A percentile compares a stretch with the other conserved stretches of the same genome.
phyloP scores from a whole-genome alignment of 2,888 invertebrate genomes.

The Shargacucullia verbasci region DNA sequence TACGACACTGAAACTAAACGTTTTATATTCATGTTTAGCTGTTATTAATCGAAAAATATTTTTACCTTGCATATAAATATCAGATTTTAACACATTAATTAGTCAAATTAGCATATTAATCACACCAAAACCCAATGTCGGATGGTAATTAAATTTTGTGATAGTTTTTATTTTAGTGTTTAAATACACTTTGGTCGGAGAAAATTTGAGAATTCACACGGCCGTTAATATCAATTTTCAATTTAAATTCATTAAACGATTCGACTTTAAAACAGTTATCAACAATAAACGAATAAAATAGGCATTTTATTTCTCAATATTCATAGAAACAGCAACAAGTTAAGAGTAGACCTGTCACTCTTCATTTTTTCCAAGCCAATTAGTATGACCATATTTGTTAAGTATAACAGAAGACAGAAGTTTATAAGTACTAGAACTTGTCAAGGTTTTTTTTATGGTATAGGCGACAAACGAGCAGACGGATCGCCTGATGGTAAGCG shows the following conservation, averaged over 20 bases:
- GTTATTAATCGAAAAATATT: slow-evolving; percentile 36
- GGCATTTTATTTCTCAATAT: slow-evolving; percentile 12
- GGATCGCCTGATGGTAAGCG: too few species aligned
- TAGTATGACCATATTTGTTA: too few species aligned
- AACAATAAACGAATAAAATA: slow-evolving; percentile 16
- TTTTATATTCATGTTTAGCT: slow-evolving; percentile 36
- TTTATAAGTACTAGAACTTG: too few species aligned
- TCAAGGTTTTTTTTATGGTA: too few species aligned
- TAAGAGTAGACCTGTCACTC: too few species aligned
- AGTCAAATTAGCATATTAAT: slow-evolving; percentile 53
- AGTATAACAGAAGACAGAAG: neutral
- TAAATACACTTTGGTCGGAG: slow-evolving; percentile 30
- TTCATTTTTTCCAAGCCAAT: too few species aligned
- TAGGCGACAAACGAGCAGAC: too few species aligned
- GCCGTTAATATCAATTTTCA: slow-evolving; percentile 24
- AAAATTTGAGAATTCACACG: slow-evolving; percentile 45
- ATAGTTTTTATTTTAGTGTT: slow-evolving; percentile 28
- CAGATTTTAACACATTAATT: slow-evolving; percentile 48
- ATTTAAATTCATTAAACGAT: slow-evolving; percentile 27
- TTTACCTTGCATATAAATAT: slow-evolving; percentile 36
- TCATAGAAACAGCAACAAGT: neutral
- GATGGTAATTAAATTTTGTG: slow-evolving; percentile 36
- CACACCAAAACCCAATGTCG: slow-evolving; percentile 28
- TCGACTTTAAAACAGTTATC: slow-evolving; percentile 20
- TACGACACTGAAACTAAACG: slow-evolving; percentile 36